These are phyloP conservation scores for Palaemon carinicauda DNA, from an alignment of 1,140 invertebrate species.

Conservation along the genomic window DNA sequence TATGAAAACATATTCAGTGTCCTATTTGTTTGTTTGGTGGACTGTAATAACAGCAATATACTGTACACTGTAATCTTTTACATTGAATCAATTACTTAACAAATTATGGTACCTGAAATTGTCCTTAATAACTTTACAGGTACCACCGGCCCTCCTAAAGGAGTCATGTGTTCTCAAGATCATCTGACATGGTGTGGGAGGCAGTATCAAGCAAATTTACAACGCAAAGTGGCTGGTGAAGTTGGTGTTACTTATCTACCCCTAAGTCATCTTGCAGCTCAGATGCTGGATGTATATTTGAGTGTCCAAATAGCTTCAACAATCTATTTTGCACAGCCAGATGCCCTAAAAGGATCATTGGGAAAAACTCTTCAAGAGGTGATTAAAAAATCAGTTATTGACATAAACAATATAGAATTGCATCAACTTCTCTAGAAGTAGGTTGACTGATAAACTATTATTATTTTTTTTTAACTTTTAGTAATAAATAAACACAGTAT, in stretches of 20 bases:
- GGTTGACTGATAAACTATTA: too few species aligned
- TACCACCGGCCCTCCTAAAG: slow-evolving; percentile 61
- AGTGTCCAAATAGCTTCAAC: slow-evolving; percentile 47
- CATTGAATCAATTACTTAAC: too few species aligned
- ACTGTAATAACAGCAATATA: too few species aligned
- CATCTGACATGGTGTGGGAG: slow-evolving; percentile 60
- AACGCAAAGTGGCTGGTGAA: background rate
- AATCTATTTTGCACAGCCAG: slow-evolving; percentile 61
- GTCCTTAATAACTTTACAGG: slow-evolving; percentile 43
- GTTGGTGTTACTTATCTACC: slow-evolving; percentile 60
- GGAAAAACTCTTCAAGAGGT: slow-evolving; percentile 29
- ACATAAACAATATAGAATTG: too few species aligned
- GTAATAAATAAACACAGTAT: too few species aligned
- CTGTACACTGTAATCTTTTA: too few species aligned
- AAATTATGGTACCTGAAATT: slow-evolving; percentile 8
- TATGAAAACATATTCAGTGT: too few species aligned
- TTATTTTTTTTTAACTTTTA: too few species aligned
- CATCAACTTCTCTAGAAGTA: too few species aligned
- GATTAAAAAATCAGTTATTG: background rate
- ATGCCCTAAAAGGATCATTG: slow-evolving; percentile 60
- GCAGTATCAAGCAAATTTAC: background rate
- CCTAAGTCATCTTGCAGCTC: slow-evolving; percentile 60
- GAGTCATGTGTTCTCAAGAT: slow-evolving; percentile 62
- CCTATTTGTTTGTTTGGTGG: too few species aligned
- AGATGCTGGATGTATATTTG: slow-evolving; percentile 61